These are phyloP conservation scores for Hylaea fasciaria DNA, from an alignment of 2,888 invertebrate species.

Conservation along the genomic window DNA sequence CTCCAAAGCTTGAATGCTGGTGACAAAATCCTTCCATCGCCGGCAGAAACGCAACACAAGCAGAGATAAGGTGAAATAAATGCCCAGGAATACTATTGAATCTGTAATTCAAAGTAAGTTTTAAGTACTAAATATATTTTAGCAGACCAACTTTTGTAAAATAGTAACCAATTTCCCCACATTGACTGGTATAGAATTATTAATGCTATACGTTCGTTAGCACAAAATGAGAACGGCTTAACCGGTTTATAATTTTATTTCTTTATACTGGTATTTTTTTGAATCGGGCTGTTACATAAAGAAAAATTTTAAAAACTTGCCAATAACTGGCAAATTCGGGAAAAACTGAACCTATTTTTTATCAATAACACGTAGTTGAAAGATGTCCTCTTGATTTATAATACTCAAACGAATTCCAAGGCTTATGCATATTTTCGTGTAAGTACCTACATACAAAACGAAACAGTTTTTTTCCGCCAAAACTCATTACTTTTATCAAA, in stretches of 20 bases:
- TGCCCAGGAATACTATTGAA: slow-evolving; percentile 5
- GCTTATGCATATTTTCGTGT: slow-evolving; percentile 15
- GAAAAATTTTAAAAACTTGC: too few relatives aligned
- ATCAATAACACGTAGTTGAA: too few relatives aligned
- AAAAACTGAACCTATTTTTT: too few relatives aligned
- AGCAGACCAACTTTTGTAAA: too few relatives aligned
- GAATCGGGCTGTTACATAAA: too few relatives aligned
- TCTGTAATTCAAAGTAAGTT: slow-evolving; percentile 14
- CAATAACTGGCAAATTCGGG: too few relatives aligned
- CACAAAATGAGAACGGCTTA: too few relatives aligned
- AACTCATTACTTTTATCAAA: slow-evolving; percentile 32
- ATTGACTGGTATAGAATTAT: too few relatives aligned
- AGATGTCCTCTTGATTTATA: not conserved
- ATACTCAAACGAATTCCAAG: not conserved
- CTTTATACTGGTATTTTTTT: too few relatives aligned
- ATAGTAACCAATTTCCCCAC: too few relatives aligned
- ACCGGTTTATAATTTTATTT: too few relatives aligned
- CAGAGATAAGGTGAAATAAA: not conserved
- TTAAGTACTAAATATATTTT: not conserved
- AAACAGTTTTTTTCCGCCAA: slow-evolving; percentile 31
- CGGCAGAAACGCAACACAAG: slow-evolving; percentile 19
- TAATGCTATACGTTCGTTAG: too few relatives aligned
- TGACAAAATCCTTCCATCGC: not conserved
- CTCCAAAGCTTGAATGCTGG: slow-evolving; percentile 12
- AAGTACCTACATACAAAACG: slow-evolving; percentile 13